These are phyloP conservation scores for Corythaixoides concolor DNA, from an alignment of 2,113 vertebrate species.

Conservation along the genomic window DNA sequence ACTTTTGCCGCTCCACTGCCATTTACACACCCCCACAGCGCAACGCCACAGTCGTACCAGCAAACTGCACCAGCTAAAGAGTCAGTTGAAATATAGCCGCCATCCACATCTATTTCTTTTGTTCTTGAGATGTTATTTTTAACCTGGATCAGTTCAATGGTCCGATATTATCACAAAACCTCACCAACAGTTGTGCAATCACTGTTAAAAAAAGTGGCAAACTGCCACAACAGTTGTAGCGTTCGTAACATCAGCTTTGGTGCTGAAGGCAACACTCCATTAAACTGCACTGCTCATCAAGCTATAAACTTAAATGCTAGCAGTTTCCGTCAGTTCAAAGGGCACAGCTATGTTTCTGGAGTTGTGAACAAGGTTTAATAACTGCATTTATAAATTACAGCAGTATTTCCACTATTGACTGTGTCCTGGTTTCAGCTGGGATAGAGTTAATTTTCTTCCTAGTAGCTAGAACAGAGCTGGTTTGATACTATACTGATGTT, in stretches of 20 bases:
- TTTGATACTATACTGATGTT: too few species aligned
- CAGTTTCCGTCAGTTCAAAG: not conserved
- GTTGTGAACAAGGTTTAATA: not conserved
- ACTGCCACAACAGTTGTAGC: not conserved
- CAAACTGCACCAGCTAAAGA: not conserved
- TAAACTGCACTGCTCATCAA: not conserved
- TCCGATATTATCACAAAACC: not conserved
- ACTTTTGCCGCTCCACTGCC: accelerated
- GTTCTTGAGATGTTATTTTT: not conserved
- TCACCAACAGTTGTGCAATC: not conserved
- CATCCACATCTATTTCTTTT: not conserved
- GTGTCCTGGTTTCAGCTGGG: too few species aligned
- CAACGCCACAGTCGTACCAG: not conserved
- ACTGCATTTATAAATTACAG: not conserved
- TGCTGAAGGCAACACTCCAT: not conserved
- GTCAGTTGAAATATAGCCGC: not conserved
- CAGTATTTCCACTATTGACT: not conserved
- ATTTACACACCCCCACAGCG: accelerated
- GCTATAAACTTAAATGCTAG: not conserved
- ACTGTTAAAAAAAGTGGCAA: not conserved
- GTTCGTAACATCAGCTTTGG: not conserved
- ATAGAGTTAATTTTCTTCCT: too few species aligned
- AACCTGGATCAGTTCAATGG: not conserved
- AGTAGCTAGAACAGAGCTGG: too few species aligned
- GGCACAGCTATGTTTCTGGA: not conserved